Evolutionary conservation across 2,888 invertebrate species (phyloP).

Genomic region (Epinotia demarniana): DNA sequence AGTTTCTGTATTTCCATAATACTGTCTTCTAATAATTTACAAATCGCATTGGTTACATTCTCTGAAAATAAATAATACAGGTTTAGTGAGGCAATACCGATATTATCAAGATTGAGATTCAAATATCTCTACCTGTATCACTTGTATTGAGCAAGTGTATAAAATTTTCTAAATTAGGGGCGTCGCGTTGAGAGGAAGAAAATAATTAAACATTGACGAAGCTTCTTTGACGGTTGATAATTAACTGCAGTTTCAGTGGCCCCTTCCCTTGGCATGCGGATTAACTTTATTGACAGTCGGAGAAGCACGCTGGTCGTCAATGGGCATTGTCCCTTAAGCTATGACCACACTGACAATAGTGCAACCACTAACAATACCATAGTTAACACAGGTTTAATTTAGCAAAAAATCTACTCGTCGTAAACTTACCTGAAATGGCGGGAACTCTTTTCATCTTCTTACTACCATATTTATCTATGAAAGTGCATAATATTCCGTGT

Average conservation of each 20-base stretch:
- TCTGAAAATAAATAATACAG: slow-evolving; percentile 60
- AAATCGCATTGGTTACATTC: slow-evolving; percentile 51
- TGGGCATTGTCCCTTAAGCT: no score
- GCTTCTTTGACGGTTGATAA: no score
- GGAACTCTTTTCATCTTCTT: slow-evolving; percentile 51
- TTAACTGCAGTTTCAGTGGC: no score
- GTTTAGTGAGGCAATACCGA: not conserved
- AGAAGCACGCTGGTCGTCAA: no score
- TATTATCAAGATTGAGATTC: no score
- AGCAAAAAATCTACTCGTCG: not conserved
- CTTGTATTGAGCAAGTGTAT: no score
- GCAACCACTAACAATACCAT: not conserved
- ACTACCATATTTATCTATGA: slow-evolving; percentile 67
- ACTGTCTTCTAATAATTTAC: slow-evolving; percentile 59
- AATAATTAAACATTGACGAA: no score
- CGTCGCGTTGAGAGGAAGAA: no score
- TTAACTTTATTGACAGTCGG: no score
- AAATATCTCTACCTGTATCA: no score
- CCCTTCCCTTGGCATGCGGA: no score
- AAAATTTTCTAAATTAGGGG: no score
- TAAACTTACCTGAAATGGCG: slow-evolving; percentile 63
- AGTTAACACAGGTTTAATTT: slow-evolving; percentile 13
- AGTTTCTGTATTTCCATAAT: slow-evolving; percentile 58
- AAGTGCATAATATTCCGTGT: slow-evolving; percentile 65
- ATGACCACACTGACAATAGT: not conserved